Conservation (phyloP, 2,113 vertebrate species). For the Channa maculata region DNA sequence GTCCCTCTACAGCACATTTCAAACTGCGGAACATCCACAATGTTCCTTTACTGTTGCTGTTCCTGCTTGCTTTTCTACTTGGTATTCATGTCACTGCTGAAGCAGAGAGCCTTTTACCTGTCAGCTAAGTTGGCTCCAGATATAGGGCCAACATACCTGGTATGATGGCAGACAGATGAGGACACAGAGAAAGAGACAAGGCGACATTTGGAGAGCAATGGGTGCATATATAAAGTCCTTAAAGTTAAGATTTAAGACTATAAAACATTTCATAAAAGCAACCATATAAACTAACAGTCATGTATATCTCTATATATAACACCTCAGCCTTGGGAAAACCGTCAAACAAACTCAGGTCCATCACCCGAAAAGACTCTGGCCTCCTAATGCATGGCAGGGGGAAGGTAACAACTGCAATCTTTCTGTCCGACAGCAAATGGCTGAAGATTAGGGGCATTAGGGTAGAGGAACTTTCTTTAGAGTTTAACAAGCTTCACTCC, state of each 20-base stretch:
- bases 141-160: background rate
- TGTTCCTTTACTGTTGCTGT: background rate
- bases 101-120: background rate
- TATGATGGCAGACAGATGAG: conserved; percentile 3
- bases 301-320: background rate
- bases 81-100: conserved; percentile 18
- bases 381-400: conserved; percentile 60
- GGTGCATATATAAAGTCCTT: background rate
- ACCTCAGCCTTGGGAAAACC: conserved; percentile 2
- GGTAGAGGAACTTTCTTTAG: conserved; percentile 69
- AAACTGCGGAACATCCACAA: background rate
- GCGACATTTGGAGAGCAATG: background rate
- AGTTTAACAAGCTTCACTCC: conserved; percentile 73
- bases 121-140: background rate
- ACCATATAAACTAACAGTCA: background rate
- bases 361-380: conserved; percentile 50
- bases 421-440: conserved; percentile 71
- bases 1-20: conserved; percentile 1
- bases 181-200: background rate
- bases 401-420: conserved; percentile 57
- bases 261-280: background rate
- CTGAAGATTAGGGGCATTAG: conserved; percentile 80
- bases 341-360: conserved; percentile 34
- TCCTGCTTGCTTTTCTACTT: conserved; percentile 4
- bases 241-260: background rate